These are phyloP conservation scores for Hedya salicella DNA, from an alignment of 2,888 invertebrate genomes.

Conservation along the genomic window DNA sequence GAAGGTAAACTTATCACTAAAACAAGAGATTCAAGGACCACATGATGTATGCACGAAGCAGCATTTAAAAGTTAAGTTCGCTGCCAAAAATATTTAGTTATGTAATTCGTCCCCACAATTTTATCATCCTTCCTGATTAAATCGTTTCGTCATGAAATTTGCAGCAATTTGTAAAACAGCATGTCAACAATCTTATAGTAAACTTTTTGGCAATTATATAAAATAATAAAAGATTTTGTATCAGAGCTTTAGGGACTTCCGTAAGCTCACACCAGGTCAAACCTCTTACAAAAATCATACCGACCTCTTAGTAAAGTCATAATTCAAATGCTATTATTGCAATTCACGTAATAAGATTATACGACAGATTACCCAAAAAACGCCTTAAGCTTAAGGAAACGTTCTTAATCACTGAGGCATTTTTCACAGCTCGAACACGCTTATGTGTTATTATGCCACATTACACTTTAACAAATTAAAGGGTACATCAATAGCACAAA, in stretches of 20 bases:
- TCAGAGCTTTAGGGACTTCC: not conserved
- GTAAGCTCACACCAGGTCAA: not conserved
- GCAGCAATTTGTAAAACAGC: too few species aligned
- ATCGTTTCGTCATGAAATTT: too few species aligned
- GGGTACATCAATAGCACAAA: constrained; percentile 28
- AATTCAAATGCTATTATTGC: constrained; percentile 29
- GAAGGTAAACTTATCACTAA: too few species aligned
- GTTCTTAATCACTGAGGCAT: constrained; percentile 46
- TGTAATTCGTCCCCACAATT: too few species aligned
- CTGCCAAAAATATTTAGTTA: too few species aligned
- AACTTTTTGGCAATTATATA: too few species aligned
- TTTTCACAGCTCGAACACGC: constrained; percentile 44
- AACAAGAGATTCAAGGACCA: too few species aligned
- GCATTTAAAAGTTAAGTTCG: too few species aligned
- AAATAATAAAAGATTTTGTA: not conserved
- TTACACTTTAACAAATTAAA: constrained; percentile 45
- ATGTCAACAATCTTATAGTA: too few species aligned
- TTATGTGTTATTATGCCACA: constrained; percentile 46
- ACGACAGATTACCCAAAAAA: constrained; percentile 37
- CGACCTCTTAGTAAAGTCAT: constrained; percentile 16
- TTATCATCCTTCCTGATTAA: too few species aligned
- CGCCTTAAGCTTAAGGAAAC: constrained; percentile 46
- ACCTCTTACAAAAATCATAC: constrained; percentile 3
- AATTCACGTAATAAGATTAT: constrained; percentile 37
- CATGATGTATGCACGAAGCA: too few species aligned